Percentiles rank a stretch among this genome's conserved stretches.
These are phyloP conservation scores for Eospalax fontanierii DNA, from an alignment of 2,797 vertebrate genomes.

Conservation along the genomic window DNA sequence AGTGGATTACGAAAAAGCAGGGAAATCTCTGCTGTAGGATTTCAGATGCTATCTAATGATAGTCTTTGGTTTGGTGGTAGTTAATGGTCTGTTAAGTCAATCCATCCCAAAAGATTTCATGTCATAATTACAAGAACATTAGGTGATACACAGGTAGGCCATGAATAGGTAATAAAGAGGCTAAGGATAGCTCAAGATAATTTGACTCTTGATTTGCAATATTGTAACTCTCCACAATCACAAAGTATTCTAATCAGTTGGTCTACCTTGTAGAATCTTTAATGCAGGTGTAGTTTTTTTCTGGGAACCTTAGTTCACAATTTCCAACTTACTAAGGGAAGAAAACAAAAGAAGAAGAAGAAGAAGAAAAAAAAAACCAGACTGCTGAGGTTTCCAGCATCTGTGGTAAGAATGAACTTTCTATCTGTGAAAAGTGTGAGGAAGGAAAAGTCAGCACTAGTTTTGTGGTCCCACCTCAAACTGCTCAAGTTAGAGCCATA, in stretches of 20 bases:
- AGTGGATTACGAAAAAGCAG: background rate
- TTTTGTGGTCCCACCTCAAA: background rate
- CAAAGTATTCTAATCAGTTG: background rate
- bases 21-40: no score
- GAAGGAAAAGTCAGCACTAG: background rate
- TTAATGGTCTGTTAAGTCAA: background rate
- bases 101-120: background rate
- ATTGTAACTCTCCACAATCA: background rate
- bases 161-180: background rate
- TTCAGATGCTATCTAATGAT: background rate
- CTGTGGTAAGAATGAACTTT: background rate
- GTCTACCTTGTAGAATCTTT: background rate
- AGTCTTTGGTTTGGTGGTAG: background rate
- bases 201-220: background rate
- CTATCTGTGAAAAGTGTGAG: background rate
- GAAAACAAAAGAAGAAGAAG: no score
- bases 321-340: background rate
- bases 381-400: background rate
- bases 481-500: background rate
- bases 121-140: background rate
- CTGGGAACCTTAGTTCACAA: background rate
- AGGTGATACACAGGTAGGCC: background rate
- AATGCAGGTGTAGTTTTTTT: background rate
- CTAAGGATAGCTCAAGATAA: background rate
- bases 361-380: no score